phyloP scores from a whole-genome alignment of 1,140 invertebrate species.

The Heterodera carotae region DNA sequence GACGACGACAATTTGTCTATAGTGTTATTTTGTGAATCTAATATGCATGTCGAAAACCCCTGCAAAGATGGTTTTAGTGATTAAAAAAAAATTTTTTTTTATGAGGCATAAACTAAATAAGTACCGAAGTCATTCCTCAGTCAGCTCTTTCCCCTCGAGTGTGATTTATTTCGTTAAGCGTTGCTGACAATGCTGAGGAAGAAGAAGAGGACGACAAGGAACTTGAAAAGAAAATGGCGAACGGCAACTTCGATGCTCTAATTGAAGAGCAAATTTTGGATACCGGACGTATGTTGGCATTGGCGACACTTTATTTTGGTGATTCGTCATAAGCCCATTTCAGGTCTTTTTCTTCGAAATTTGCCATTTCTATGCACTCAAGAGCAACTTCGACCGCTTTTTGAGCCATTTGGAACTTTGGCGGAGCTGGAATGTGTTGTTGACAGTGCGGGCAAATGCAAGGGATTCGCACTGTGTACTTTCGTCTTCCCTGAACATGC shows the following conservation, averaged over 20 bases:
- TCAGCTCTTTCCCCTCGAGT: no score
- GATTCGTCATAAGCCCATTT: neutral
- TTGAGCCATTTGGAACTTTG: conserved; percentile 79
- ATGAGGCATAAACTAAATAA: no score
- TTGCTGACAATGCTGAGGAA: conserved; percentile 33
- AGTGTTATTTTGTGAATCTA: no score
- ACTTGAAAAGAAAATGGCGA: no score
- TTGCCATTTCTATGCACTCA: conserved; percentile 84
- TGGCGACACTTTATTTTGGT: neutral
- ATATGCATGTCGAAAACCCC: no score
- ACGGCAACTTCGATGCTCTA: conserved; percentile 33
- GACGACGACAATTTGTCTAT: no score
- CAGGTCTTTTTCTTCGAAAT: conserved; percentile 85
- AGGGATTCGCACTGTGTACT: conserved; percentile 90
- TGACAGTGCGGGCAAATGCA: conserved; percentile 81
- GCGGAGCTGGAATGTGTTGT: conserved; percentile 86
- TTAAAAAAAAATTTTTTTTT: no score
- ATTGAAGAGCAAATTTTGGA: conserved; percentile 58
- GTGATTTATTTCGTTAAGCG: neutral
- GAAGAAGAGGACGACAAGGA: conserved; percentile 16
- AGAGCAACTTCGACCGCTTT: conserved; percentile 80
- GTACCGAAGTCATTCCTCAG: no score
- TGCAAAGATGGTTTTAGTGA: no score
- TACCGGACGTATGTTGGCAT: conserved; percentile 74
- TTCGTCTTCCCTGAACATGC: conserved; percentile 95